Percentiles rank a stretch among this genome's conserved stretches.
These are phyloP conservation scores for Diploscapter pachys DNA, from an alignment of 1,140 invertebrate species.

Conservation along the genomic window DNA sequence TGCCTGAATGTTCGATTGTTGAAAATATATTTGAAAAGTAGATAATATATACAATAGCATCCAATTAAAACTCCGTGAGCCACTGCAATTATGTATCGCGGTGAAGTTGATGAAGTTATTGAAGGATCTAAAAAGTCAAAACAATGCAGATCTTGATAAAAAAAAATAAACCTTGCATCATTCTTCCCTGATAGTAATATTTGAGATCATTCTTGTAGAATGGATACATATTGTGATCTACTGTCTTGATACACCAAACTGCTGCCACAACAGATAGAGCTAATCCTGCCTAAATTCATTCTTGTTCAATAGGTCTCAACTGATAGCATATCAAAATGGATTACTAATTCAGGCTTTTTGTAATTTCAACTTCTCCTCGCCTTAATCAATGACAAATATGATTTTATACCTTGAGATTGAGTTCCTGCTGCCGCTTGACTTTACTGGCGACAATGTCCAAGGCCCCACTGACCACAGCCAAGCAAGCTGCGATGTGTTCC, in stretches of 20 bases:
- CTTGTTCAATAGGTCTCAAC: constrained; percentile 3
- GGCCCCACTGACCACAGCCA: constrained; percentile 47
- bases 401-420: constrained; percentile 49
- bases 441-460: constrained; percentile 46
- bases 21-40: too few species aligned
- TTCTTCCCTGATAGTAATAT: constrained; percentile 40
- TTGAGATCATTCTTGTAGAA: constrained; percentile 54
- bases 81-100: constrained; percentile 49
- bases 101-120: constrained; percentile 33
- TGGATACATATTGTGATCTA: constrained; percentile 54
- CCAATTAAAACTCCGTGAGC: constrained; percentile 49
- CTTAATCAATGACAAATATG: background rate
- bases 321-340: background rate
- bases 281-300: constrained; percentile 42
- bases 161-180: constrained; percentile 10
- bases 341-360: too few species aligned
- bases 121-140: constrained; percentile 27
- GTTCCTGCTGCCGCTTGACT: constrained; percentile 38
- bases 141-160: background rate
- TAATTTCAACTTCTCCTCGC: background rate
- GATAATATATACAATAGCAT: constrained; percentile 21
- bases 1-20: constrained; percentile 14
- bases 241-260: constrained; percentile 54
- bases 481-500: constrained; percentile 52
- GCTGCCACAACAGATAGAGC: constrained; percentile 54